A percentile compares a stretch with the other conserved stretches of the same genome.
Evolutionary conservation across 2,113 vertebrate species (phyloP).

Genomic region (Pedionomus torquatus): DNA sequence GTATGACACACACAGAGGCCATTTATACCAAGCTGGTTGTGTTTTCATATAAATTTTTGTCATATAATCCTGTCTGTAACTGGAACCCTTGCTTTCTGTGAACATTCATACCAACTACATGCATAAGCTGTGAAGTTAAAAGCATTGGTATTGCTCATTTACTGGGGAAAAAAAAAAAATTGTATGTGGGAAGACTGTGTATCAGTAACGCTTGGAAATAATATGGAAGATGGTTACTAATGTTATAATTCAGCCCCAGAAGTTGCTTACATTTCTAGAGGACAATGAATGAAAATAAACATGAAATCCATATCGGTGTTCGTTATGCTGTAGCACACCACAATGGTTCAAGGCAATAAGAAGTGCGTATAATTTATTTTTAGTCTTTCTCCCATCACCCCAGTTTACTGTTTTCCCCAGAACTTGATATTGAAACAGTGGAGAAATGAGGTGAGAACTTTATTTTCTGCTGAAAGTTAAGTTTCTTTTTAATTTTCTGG

Average conservation of each 20-base stretch:
- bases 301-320: not conserved
- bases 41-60: not conserved
- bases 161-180: not conserved
- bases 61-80: not conserved
- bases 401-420: not conserved
- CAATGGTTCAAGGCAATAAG: not conserved
- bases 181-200: not conserved
- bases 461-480: not conserved
- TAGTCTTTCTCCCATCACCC: accelerated
- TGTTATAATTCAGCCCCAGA: not conserved
- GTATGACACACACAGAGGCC: accelerated
- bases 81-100: not conserved
- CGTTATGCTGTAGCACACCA: not conserved
- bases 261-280: not conserved
- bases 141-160: not conserved
- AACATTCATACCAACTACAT: not conserved
- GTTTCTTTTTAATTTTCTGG: not conserved
- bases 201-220: not conserved
- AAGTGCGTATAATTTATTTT: not conserved
- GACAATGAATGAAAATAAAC: not conserved
- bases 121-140: not conserved
- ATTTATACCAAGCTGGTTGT: not conserved
- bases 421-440: not conserved
- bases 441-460: not conserved
- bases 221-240: not conserved